Evolutionary conservation across 2,113 vertebrate genomes (phyloP), one percentile per base, ranked within the genome.

Genomic region (Tretioscincus oriximinensis): DNA sequence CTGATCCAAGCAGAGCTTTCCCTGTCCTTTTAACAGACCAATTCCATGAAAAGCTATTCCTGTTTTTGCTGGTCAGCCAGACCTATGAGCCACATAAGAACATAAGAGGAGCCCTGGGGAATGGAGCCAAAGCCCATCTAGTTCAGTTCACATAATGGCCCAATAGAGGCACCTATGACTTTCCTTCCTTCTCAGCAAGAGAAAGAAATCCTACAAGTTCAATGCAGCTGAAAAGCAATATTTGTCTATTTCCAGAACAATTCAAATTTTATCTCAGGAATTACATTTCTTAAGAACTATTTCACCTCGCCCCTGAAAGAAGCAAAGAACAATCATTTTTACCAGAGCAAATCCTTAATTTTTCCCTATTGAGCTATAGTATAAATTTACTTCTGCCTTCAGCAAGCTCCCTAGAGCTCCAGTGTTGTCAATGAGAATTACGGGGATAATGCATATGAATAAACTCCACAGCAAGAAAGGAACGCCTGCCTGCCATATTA

Each of bases 401-500:
- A 5, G 14, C 4, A 26, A 54, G 1, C 10, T n/a, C 29, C 22
- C 70, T 58, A 11, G 35, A 41, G 2, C 5, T 78, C 86, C 24
- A 5, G 21, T 61, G 3, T 35, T 9, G 35, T 45, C 45, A 84
- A 78, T 79, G n/a, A 68, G 67, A 21, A 67, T 78, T 64, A 78
- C 29, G 7, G 31, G 72, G 82, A 24, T 24, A 69, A 49, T 31
- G 9, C 80, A 90, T 66, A 41, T 81, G 11, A 82, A 78, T 70
- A 81, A 86, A 84, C 85, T 74, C 35, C 81, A 70, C 73, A 49
- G 1, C 82, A 77, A 66, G 85, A 87, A 80, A 21, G 14, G 3
- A 64, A 82, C 26, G 82, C 81, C 54, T 58, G 54, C 54, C 78
- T 77, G 77, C 71, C n/a, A 28, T 64, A 31, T 9, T 69, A 67